Evolutionary conservation across 1,140 invertebrate genomes (phyloP).

Genomic region (Atta cephalotes): DNA sequence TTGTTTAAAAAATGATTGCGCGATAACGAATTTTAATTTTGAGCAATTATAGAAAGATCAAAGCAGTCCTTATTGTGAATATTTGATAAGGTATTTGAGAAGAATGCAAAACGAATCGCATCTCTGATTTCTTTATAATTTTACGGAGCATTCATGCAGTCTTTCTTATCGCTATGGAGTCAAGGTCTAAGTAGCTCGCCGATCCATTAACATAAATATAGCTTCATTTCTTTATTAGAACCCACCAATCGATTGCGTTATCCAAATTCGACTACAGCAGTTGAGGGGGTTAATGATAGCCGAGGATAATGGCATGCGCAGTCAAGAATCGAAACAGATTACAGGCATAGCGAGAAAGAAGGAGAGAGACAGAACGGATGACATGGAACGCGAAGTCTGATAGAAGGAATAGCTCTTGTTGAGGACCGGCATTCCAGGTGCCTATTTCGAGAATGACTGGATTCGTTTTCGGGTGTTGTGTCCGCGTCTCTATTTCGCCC

Average conservation of each 20-base stretch:
- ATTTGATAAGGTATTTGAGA: not conserved
- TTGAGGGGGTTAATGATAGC: slow-evolving; percentile 13
- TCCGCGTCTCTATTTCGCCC: slow-evolving; percentile 45
- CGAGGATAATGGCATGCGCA: slow-evolving; percentile 34
- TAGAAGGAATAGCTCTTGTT: slow-evolving; percentile 28
- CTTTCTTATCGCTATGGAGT: slow-evolving; percentile 3
- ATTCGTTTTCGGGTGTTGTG: slow-evolving; percentile 70
- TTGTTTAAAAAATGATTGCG: not conserved
- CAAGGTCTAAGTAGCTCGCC: not conserved
- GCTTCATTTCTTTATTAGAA: slow-evolving; percentile 47
- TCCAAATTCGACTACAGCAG: slow-evolving; percentile 23
- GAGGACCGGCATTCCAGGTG: slow-evolving; percentile 69
- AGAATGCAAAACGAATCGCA: not conserved
- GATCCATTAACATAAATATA: slow-evolving; percentile 36
- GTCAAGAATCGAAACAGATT: not conserved
- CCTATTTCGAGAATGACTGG: slow-evolving; percentile 75
- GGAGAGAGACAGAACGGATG: not conserved
- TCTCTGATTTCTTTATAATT: slow-evolving; percentile 10
- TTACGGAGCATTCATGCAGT: not conserved
- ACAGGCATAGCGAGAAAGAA: not conserved
- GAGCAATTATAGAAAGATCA: not conserved
- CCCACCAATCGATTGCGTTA: slow-evolving; percentile 32
- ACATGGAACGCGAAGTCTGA: slow-evolving; percentile 1
- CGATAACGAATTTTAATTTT: not conserved
- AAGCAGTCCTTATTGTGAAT: not conserved